These are phyloP conservation scores for Malthinus seriepunctatus DNA, from an alignment of 2,888 invertebrate species.

Conservation along the genomic window DNA sequence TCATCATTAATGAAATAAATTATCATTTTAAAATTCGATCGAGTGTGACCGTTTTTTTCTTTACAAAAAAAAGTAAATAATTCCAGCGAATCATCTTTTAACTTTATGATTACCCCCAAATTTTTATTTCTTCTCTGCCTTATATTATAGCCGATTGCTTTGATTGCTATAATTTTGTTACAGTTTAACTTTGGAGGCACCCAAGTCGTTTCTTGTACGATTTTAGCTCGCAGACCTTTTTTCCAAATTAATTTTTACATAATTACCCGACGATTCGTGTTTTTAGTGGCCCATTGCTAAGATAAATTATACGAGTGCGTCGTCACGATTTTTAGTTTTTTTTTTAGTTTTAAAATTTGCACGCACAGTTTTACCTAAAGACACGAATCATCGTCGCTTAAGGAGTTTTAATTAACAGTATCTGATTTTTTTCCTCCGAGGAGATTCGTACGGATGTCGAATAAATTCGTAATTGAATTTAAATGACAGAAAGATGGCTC, in stretches of 20 bases:
- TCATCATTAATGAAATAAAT: constrained; percentile 20
- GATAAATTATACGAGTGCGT: constrained; percentile 23
- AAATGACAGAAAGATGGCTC: neutral
- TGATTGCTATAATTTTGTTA: constrained; percentile 20
- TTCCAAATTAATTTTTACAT: neutral
- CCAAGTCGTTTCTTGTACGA: neutral
- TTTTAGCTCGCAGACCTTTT: neutral
- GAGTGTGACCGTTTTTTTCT: constrained; percentile 9
- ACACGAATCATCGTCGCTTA: neutral
- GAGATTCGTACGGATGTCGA: no score
- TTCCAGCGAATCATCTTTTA: constrained; percentile 18
- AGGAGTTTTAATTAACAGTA: neutral
- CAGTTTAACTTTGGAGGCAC: constrained; percentile 10
- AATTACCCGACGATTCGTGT: constrained; percentile 18
- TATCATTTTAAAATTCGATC: constrained; percentile 22
- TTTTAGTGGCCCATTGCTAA: constrained; percentile 24
- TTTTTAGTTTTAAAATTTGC: neutral
- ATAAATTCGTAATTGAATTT: no score
- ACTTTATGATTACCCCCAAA: constrained; percentile 18
- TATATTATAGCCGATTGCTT: constrained; percentile 18
- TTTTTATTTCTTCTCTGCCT: constrained; percentile 11
- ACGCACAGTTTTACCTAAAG: constrained; percentile 13
- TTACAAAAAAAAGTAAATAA: no score
- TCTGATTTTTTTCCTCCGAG: no score
- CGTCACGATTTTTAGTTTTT: constrained; percentile 16